phyloP scores from a whole-genome alignment of 2,113 vertebrate species.

The Heptranchias perlo region DNA sequence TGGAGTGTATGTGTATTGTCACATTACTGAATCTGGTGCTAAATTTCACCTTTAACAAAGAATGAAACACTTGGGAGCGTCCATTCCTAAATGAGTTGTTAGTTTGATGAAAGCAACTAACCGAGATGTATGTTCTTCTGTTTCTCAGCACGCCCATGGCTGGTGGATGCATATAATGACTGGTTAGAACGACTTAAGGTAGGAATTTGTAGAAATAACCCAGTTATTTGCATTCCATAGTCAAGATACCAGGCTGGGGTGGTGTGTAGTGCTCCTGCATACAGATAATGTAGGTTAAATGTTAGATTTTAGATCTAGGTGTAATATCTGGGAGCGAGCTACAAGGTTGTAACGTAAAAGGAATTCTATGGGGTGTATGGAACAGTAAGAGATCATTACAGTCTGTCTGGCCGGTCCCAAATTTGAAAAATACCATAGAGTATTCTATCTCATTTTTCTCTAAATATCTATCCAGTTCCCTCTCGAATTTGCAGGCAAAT shows the following conservation, averaged over 20 bases:
- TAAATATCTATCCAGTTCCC: background rate
- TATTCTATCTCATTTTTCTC: background rate
- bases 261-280: background rate
- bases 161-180: slow-evolving; percentile 77
- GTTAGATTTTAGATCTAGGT: no score
- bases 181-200: slow-evolving; percentile 90
- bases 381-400: background rate
- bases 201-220: background rate
- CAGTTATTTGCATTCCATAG: background rate
- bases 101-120: background rate
- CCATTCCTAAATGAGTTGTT: background rate
- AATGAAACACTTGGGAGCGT: background rate
- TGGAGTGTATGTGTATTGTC: background rate
- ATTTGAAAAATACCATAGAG: background rate
- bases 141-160: slow-evolving; percentile 81
- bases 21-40: background rate
- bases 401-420: background rate
- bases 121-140: slow-evolving; percentile 10
- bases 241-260: background rate
- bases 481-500: background rate
- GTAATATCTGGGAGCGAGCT: background rate
- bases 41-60: background rate
- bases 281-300: background rate
- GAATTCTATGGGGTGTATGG: background rate
- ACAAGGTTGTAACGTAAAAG: background rate